Evolutionary conservation across 1,140 invertebrate species (phyloP), one percentile per base, ranked within the genome.

Genomic region (Drosophila fuyamai): DNA sequence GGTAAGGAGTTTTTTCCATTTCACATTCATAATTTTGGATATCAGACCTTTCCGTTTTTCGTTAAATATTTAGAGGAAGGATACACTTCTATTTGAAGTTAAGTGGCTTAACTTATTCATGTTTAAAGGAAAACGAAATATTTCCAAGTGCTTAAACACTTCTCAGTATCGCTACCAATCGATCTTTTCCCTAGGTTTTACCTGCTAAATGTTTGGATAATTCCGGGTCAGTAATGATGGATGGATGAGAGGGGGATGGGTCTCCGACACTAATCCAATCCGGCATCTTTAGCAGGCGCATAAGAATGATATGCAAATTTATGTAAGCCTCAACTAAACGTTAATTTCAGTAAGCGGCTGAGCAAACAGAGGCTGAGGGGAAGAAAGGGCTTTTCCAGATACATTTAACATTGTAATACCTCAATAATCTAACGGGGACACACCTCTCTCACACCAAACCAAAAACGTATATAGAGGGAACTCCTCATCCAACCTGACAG

Each of bases 271-370:
- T 88, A 78, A 88, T 80, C 84, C 76, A 48, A 48, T 32, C 46
- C 8, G 40, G 43, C 65, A 54, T 88, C 70, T 76, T 76, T 59
- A 82, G 29, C 44, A 38, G 32, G 40, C 16, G 8, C 18, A 60
- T 50, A 74, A 77, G 80, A 83, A 55, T 80, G 54, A 84, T 88
- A 88, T 88, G 84, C 84, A 89, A 88, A 88, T 88, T 88, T 84
- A 80, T 88, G 72, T 89, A 84, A 78, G 73, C 73, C 80, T 72
- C 59, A 83, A 82, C 83, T 82, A 88, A 88, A 82, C 71, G 79
- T 85, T 84, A 77, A 84, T 84, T 85, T 72, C 70, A 66, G 53
- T 88, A 86, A 86, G 82, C 82, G 57, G 82, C 56, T 72, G 43
- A 48, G 84, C 72, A 88, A 88, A 88, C 76, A 86, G 61, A 57